These are phyloP conservation scores for Philaethria dido DNA, from an alignment of 2,888 invertebrate genomes.

Conservation along the genomic window DNA sequence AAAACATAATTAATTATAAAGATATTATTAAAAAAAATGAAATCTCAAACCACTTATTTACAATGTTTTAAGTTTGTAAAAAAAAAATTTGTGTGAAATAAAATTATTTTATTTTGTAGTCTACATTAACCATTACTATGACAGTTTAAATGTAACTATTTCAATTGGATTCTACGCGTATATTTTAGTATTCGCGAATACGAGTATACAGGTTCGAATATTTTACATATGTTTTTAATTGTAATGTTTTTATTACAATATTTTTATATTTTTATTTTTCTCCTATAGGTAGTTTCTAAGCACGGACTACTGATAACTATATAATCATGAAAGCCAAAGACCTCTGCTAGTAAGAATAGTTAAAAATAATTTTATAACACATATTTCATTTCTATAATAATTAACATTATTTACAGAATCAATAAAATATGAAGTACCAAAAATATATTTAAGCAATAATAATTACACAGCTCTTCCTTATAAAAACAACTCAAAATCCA, in stretches of 20 bases:
- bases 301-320: no score
- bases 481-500: neutral
- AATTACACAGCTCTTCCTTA: neutral
- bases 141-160: neutral
- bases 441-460: conserved; percentile 11
- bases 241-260: no score
- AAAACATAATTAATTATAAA: conserved; percentile 38
- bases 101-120: neutral
- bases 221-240: no score
- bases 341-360: no score
- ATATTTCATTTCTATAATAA: neutral
- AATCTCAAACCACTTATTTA: conserved; percentile 26
- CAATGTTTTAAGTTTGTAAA: conserved; percentile 28
- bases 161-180: no score
- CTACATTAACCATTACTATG: neutral
- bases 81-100: neutral
- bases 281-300: no score
- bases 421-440: neutral
- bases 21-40: conserved; percentile 24
- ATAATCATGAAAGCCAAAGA: no score
- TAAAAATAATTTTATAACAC: conserved; percentile 12
- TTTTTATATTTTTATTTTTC: no score
- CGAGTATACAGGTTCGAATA: no score
- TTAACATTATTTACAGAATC: neutral
- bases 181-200: no score